phyloP scores from a whole-genome alignment of 2,888 invertebrate genomes.

The Camptogramma bilineatum region DNA sequence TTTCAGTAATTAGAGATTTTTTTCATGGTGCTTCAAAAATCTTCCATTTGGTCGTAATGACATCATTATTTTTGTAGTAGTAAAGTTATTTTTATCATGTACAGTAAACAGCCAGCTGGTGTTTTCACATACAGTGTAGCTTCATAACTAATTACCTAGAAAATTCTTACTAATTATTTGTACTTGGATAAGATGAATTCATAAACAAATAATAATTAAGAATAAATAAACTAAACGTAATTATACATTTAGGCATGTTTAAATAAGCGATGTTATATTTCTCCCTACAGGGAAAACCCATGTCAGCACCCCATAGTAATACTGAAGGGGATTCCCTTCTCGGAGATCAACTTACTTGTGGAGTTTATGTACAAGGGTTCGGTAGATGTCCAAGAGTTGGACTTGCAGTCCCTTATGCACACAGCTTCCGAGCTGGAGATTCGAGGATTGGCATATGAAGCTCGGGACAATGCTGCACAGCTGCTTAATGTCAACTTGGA shows the following conservation, averaged over 20 bases:
- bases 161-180: neutral
- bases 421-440: constrained; percentile 89
- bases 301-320: constrained; percentile 91
- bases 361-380: constrained; percentile 90
- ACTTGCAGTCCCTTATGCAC: constrained; percentile 87
- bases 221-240: neutral
- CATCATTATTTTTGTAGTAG: constrained; percentile 75
- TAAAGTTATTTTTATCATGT: constrained; percentile 68
- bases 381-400: constrained; percentile 87
- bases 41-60: constrained; percentile 71
- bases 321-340: constrained; percentile 87
- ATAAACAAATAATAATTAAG: neutral
- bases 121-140: constrained; percentile 49
- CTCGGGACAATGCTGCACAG: constrained; percentile 84
- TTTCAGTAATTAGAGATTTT: constrained; percentile 39
- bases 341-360: constrained; percentile 88
- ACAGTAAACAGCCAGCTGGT: constrained; percentile 61
- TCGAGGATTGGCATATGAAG: constrained; percentile 87
- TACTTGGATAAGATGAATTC: neutral
- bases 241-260: neutral
- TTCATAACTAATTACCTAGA: constrained; percentile 26
- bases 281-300: constrained; percentile 86
- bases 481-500: constrained; percentile 83
- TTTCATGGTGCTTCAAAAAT: constrained; percentile 48
- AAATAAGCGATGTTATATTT: constrained; percentile 32